These are phyloP conservation scores for Babylonia areolata DNA, from an alignment of 1,140 invertebrate species.

Conservation along the genomic window DNA sequence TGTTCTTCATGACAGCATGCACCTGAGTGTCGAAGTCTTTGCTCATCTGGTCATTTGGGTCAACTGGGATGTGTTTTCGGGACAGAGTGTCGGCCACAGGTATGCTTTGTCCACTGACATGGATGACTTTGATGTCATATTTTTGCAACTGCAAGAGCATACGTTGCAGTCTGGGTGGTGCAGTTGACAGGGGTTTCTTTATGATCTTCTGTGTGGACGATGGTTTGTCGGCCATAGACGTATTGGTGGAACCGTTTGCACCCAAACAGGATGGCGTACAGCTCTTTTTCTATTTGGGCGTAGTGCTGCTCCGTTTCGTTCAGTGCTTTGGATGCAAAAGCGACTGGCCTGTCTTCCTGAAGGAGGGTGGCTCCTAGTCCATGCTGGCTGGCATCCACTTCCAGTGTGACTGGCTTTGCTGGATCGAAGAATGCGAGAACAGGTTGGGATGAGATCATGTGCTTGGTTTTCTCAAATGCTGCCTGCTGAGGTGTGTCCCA, in stretches of 20 bases:
- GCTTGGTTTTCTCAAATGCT: constrained; percentile 53
- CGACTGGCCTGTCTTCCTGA: constrained; percentile 66
- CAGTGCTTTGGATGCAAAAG: constrained; percentile 69
- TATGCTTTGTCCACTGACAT: constrained; percentile 47
- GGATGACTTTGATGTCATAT: constrained; percentile 56
- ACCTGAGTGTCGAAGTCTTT: constrained; percentile 20
- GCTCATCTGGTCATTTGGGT: neutral
- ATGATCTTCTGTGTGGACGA: constrained; percentile 62
- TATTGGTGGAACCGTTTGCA: constrained; percentile 78
- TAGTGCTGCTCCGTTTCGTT: constrained; percentile 75
- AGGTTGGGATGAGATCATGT: constrained; percentile 42
- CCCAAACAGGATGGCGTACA: constrained; percentile 77
- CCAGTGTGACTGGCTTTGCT: constrained; percentile 5
- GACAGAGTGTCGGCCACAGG: constrained; percentile 53
- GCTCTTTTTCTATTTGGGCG: constrained; percentile 78
- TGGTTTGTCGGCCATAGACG: constrained; percentile 63
- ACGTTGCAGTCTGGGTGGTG: constrained; percentile 50
- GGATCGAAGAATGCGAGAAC: constrained; percentile 56
- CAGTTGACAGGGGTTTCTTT: constrained; percentile 44
- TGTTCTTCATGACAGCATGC: neutral
- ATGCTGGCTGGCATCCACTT: constrained; percentile 48
- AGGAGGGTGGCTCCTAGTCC: constrained; percentile 73
- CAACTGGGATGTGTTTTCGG: constrained; percentile 6
- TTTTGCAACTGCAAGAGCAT: constrained; percentile 50
- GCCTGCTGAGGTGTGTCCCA: constrained; percentile 50